These are phyloP conservation scores for Hyperoplus immaculatus DNA, from an alignment of 2,797 vertebrate species.

Conservation along the genomic window DNA sequence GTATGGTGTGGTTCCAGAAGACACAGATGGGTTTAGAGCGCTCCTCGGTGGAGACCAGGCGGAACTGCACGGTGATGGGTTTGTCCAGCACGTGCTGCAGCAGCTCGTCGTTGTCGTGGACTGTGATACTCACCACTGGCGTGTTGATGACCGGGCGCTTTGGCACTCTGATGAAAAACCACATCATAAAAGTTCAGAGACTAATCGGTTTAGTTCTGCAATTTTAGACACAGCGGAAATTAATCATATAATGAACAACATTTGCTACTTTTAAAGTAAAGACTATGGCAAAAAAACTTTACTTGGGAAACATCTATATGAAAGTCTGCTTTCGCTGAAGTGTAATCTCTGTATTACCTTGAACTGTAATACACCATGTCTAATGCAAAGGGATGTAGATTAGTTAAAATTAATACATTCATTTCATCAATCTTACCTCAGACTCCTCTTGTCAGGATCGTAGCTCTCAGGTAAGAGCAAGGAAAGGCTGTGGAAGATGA, in stretches of 20 bases:
- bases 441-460: slow-evolving; percentile 94
- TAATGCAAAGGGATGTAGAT: too few relatives aligned
- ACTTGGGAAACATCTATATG: too few relatives aligned
- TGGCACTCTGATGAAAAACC: slow-evolving; percentile 86
- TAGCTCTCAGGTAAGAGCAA: slow-evolving; percentile 91
- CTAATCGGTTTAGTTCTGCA: background rate
- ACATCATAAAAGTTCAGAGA: background rate
- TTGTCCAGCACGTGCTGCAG: slow-evolving; percentile 87
- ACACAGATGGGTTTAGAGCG: slow-evolving; percentile 97
- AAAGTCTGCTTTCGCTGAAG: background rate
- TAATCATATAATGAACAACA: background rate
- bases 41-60: slow-evolving; percentile 92
- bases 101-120: slow-evolving; percentile 88
- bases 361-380: too few relatives aligned
- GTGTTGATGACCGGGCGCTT: slow-evolving; percentile 97
- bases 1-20: slow-evolving; percentile 96
- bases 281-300: background rate
- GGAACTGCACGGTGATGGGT: slow-evolving; percentile 95
- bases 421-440: slow-evolving; percentile 82
- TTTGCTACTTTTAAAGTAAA: background rate
- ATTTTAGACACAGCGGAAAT: background rate
- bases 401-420: too few relatives aligned
- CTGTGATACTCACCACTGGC: slow-evolving; percentile 93
- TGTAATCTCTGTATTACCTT: too few relatives aligned
- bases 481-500: slow-evolving; percentile 95